Conservation (phyloP, 2,797 vertebrate genomes). For the Arctocebus calabarensis region DNA sequence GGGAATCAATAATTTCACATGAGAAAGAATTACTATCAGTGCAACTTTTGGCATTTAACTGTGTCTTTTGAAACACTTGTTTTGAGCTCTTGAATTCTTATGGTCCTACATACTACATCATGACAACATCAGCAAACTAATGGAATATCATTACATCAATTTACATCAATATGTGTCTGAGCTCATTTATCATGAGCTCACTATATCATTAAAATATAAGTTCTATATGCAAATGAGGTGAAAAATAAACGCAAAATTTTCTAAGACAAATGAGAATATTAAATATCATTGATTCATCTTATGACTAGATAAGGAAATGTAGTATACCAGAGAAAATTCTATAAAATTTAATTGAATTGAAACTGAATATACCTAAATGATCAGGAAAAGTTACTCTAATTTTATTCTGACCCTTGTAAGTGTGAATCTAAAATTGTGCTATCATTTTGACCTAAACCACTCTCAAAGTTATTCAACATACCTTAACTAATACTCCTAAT, state of each 20-base stretch:
- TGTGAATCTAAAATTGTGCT: not conserved
- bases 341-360: not conserved
- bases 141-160: not conserved
- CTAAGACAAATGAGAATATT: not conserved
- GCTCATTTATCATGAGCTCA: not conserved
- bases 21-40: not conserved
- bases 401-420: not conserved
- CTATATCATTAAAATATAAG: not conserved
- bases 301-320: not conserved
- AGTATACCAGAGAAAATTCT: not conserved
- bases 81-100: not conserved
- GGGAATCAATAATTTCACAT: not conserved
- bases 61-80: not conserved
- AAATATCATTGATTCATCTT: not conserved
- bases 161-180: not conserved
- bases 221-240: not conserved
- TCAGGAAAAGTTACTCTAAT: not conserved
- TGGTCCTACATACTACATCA: not conserved
- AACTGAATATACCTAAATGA: not conserved
- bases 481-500: not conserved
- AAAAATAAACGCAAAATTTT: conserved; percentile 22
- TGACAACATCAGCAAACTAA: not conserved
- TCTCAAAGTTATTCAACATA: not conserved
- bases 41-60: not conserved
- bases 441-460: not conserved